These are phyloP conservation scores for Trichonephila clavata DNA, from an alignment of 1,140 invertebrate genomes.

Conservation along the genomic window DNA sequence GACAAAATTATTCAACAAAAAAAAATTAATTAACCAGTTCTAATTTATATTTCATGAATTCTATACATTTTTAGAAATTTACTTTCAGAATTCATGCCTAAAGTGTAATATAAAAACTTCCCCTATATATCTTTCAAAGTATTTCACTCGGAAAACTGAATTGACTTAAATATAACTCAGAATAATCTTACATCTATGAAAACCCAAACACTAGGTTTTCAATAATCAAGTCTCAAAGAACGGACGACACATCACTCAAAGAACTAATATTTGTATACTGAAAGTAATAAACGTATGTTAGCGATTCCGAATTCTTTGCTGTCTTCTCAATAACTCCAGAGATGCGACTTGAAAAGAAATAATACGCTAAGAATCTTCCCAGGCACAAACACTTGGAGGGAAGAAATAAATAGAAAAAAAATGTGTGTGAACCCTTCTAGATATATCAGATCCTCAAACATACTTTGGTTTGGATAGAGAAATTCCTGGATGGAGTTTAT, in stretches of 20 bases:
- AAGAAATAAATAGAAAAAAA: neutral
- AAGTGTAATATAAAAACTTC: no score
- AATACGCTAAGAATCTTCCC: conserved; percentile 3
- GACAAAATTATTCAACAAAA: no score
- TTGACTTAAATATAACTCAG: neutral
- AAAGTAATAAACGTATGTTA: conserved; percentile 23
- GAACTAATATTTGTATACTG: conserved; percentile 28
- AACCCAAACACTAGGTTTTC: neutral
- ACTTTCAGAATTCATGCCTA: no score
- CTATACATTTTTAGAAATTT: no score
- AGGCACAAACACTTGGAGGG: neutral
- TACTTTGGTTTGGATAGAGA: conserved; percentile 10
- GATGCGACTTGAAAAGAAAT: neutral
- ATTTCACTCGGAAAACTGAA: no score
- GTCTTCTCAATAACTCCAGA: neutral
- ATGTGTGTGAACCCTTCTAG: neutral
- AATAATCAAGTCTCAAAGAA: neutral
- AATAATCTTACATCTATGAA: neutral
- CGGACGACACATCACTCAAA: neutral
- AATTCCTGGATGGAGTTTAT: neutral
- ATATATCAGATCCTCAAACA: conserved; percentile 23
- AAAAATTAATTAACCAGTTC: no score
- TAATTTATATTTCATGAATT: no score
- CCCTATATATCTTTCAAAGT: no score
- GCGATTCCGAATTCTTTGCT: neutral